Evolutionary conservation across 2,797 vertebrate species (phyloP), one percentile per base, ranked within the genome.

Genomic region (Cygnus olor): DNA sequence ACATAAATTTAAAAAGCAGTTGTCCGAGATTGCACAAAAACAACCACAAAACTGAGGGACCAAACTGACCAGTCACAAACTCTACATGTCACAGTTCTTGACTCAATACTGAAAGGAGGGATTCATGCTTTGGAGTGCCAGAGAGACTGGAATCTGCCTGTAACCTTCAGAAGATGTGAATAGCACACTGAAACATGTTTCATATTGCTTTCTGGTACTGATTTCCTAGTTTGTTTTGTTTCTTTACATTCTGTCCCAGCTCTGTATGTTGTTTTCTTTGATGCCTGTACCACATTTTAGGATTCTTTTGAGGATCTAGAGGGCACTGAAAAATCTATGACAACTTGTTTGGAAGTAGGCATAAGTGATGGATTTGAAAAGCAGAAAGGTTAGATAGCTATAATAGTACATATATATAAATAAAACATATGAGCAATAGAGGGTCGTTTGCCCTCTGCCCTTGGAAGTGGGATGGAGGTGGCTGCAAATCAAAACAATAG

Each of bases 361-460:
- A 47, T 54, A 82, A 92, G 22, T 80, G 73, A 84, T 66, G 64
- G 70, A 93, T 96, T 94, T 92, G 73, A 94, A 97, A 95, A 60
- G 81, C 32, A 58, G 58, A 81, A 94, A 94, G 68, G 92, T 94
- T 95, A 95, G 83, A 47, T 42, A 74, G 49, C 32, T 90, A 10
- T 61, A 85, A 65, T 54, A 18, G 34, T 85, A 45, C 32, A 38
- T 73, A 76, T 77, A 45, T 72, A 82, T 51, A 91, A 88, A 74
- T 68, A 79, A 83, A 66, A 61, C 14, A 38, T 65, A 34, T 4
- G 66, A 85, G 51, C 54, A 92, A 88, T 42, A 60, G 30, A 91
- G 32, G 7, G 24, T 61, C 44, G 38, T 54, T 79, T 47, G 69
- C 53, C 70, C 85, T 91, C 13, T 69, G 76, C 45, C 44, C 27